These are phyloP conservation scores for Cosmia trapezina DNA, from an alignment of 2,888 invertebrate genomes.

Conservation along the genomic window DNA sequence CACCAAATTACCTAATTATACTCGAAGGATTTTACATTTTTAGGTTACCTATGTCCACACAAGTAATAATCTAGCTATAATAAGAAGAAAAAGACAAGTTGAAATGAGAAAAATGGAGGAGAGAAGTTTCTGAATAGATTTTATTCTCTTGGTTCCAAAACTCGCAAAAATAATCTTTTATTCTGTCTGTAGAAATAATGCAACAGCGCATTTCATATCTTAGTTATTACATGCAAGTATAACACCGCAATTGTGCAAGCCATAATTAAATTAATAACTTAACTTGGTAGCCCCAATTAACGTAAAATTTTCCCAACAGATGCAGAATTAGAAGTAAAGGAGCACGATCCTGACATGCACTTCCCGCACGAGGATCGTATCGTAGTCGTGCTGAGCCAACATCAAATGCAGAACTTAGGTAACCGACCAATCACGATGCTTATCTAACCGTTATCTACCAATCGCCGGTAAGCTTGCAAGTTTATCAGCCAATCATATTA, in stretches of 20 bases:
- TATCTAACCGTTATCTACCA: conserved; percentile 31
- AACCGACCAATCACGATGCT: conserved; percentile 43
- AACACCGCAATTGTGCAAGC: not conserved
- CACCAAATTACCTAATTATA: not conserved
- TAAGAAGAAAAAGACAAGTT: not conserved
- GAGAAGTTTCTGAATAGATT: not conserved
- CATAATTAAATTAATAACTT: not conserved
- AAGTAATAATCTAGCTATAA: not conserved
- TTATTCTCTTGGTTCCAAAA: not conserved
- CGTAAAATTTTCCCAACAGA: conserved; percentile 62
- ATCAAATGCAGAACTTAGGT: conserved; percentile 85
- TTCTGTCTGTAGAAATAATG: not conserved
- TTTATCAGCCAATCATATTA: conserved; percentile 23
- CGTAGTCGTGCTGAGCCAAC: conserved; percentile 82
- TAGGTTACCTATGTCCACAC: not conserved
- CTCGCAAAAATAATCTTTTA: not conserved
- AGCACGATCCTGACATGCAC: conserved; percentile 62
- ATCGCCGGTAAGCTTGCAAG: conserved; percentile 26
- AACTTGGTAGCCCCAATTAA: not conserved
- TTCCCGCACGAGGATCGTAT: conserved; percentile 74
- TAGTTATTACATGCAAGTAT: not conserved
- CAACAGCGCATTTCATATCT: not conserved
- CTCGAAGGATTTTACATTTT: not conserved
- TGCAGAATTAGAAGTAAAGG: conserved; percentile 71
- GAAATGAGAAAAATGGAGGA: too few species aligned